Percentiles rank a stretch among this genome's conserved stretches.
Conservation (phyloP, 2,113 vertebrate genomes). For the Hippolais icterina region DNA sequence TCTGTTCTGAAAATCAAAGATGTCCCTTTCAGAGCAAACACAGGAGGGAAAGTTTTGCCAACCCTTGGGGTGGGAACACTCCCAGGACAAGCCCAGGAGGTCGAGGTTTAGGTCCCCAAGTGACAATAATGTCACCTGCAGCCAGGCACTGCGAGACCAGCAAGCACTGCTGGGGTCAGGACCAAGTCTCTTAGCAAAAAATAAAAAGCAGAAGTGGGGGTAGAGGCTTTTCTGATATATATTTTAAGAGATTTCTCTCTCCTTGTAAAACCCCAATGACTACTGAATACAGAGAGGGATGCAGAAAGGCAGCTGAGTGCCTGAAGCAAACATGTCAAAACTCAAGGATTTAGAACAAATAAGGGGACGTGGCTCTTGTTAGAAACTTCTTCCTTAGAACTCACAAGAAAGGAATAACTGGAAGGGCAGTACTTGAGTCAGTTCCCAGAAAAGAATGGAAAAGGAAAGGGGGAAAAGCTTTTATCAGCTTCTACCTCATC, state of each 20-base stretch:
- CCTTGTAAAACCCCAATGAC: neutral
- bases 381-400: neutral
- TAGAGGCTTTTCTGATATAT: neutral
- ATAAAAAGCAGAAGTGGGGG: neutral
- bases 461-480: neutral
- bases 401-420: neutral
- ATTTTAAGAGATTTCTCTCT: neutral
- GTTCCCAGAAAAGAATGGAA: neutral
- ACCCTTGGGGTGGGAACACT: neutral
- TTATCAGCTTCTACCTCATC: neutral
- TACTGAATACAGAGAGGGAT: neutral
- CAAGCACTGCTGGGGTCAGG: neutral
- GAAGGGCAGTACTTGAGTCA: neutral
- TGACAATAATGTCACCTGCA: neutral
- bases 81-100: neutral
- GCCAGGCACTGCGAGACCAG: neutral
- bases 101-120: neutral
- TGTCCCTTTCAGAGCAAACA: neutral
- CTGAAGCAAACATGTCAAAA: conserved; percentile 1
- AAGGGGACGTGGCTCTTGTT: neutral
- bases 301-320: neutral
- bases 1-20: neutral
- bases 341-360: neutral
- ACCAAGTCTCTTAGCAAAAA: neutral
- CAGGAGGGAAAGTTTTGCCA: neutral